Conservation (phyloP, 2,113 vertebrate genomes). For the Cynoglossus semilaevis region DNA sequence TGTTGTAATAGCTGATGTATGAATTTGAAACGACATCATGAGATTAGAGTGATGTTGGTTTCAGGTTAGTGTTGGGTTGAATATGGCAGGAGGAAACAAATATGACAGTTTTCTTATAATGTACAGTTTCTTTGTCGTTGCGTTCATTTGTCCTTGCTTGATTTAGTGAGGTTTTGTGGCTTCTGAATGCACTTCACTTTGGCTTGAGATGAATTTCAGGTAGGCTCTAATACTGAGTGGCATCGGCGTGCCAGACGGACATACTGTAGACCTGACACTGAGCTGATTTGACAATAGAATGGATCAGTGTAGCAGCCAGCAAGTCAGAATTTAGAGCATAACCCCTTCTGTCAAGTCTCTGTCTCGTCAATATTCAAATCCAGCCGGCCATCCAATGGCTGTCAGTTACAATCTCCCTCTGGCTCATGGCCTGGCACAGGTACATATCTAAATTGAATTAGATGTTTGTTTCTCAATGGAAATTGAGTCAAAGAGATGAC, state of each 20-base stretch:
- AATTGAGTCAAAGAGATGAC: conserved; percentile 68
- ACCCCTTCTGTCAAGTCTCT: conserved; percentile 76
- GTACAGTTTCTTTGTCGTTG: conserved; percentile 36
- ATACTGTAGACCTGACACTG: conserved; percentile 72
- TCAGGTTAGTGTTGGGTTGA: conserved; percentile 2
- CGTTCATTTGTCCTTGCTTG: conserved; percentile 41
- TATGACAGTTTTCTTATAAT: conserved; percentile 32
- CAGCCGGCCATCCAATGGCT: conserved; percentile 70
- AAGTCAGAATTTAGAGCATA: conserved; percentile 73
- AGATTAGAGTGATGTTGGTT: conserved; percentile 4
- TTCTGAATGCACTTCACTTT: conserved; percentile 65
- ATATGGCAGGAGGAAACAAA: neutral
- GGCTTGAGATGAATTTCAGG: conserved; percentile 65
- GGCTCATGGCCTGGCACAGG: conserved; percentile 61
- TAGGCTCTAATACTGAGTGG: conserved; percentile 69
- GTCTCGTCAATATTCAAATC: conserved; percentile 79
- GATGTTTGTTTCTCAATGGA: conserved; percentile 72
- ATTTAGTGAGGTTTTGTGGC: conserved; percentile 40
- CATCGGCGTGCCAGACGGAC: conserved; percentile 44
- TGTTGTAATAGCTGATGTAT: neutral
- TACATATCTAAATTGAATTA: conserved; percentile 76
- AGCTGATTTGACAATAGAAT: conserved; percentile 76
- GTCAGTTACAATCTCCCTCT: conserved; percentile 75
- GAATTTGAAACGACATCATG: conserved; percentile 13
- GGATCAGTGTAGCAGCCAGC: conserved; percentile 72